Evolutionary conservation across 2,113 vertebrate genomes (phyloP).

Genomic region (Oxyura jamaicensis): DNA sequence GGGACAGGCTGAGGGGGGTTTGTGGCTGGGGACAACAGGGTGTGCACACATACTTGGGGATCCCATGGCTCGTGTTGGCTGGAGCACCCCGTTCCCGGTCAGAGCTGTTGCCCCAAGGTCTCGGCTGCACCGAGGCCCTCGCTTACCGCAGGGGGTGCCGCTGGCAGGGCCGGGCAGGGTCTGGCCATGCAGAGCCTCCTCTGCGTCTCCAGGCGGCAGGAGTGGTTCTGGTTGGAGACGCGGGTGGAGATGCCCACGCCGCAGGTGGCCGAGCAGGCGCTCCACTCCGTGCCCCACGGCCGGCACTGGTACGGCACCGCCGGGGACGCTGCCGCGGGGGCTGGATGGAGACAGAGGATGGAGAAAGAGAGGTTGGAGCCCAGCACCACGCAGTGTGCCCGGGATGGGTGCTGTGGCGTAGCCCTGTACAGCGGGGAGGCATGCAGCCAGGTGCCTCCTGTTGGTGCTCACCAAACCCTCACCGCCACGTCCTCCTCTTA

Average conservation of each 20-base stretch:
- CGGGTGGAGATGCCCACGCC: slow-evolving; percentile 87
- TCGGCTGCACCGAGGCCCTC: neutral
- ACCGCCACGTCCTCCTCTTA: neutral
- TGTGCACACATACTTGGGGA: fast-evolving
- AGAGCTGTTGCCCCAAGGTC: neutral
- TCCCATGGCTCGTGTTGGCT: neutral
- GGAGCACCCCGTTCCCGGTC: neutral
- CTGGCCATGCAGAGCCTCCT: slow-evolving; percentile 81
- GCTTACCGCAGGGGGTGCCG: neutral
- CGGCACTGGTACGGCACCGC: slow-evolving; percentile 61
- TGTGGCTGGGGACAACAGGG: neutral
- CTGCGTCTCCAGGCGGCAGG: slow-evolving; percentile 88
- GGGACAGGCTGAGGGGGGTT: neutral
- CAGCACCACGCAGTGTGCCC: fast-evolving
- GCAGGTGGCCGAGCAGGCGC: slow-evolving; percentile 87
- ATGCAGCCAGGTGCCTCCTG: neutral
- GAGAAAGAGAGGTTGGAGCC: neutral
- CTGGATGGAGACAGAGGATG: slow-evolving; percentile 22
- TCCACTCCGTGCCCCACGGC: slow-evolving; percentile 88
- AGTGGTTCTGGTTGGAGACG: slow-evolving; percentile 87
- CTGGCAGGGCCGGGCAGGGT: slow-evolving; percentile 73
- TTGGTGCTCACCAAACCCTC: neutral
- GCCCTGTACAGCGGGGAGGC: fast-evolving
- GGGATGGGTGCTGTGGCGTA: fast-evolving
- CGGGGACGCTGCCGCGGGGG: neutral